Evolutionary conservation across 2,113 vertebrate species (phyloP).

Genomic region (Chaetops frenatus): DNA sequence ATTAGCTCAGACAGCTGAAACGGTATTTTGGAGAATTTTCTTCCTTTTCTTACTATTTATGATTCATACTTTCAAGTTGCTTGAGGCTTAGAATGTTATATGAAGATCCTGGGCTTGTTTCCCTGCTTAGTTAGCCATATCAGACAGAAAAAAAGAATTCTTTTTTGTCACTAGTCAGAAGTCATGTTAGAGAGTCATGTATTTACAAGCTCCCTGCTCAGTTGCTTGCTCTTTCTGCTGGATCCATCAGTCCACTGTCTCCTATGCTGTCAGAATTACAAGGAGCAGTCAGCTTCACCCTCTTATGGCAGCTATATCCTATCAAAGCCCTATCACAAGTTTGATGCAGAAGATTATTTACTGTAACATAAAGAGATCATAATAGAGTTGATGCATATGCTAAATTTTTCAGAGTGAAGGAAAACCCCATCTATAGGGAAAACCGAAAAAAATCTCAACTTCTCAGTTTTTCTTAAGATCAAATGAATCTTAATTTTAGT

Average conservation of each 20-base stretch:
- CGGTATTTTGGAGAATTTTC: neutral
- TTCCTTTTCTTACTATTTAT: neutral
- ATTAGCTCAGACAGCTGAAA: neutral
- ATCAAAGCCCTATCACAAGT: rapidly evolving
- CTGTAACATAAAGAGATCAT: neutral
- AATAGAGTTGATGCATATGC: neutral
- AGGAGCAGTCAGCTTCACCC: neutral
- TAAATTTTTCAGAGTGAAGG: neutral
- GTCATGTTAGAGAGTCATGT: rapidly evolving
- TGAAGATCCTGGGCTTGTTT: neutral
- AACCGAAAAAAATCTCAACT: rapidly evolving
- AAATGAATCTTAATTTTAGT: neutral
- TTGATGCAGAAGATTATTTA: neutral
- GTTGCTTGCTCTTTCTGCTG: neutral
- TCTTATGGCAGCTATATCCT: neutral
- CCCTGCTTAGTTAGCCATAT: neutral
- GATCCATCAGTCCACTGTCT: neutral
- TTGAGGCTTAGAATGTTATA: neutral
- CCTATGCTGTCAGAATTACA: neutral
- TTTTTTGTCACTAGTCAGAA: neutral
- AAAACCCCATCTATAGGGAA: neutral
- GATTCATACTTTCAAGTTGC: neutral
- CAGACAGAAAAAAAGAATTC: neutral
- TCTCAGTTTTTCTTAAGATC: neutral
- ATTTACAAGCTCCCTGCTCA: neutral